Base-by-base conservation (phyloP, 1,140 invertebrate species). In the Leptinotarsa undecemlineata region DNA sequence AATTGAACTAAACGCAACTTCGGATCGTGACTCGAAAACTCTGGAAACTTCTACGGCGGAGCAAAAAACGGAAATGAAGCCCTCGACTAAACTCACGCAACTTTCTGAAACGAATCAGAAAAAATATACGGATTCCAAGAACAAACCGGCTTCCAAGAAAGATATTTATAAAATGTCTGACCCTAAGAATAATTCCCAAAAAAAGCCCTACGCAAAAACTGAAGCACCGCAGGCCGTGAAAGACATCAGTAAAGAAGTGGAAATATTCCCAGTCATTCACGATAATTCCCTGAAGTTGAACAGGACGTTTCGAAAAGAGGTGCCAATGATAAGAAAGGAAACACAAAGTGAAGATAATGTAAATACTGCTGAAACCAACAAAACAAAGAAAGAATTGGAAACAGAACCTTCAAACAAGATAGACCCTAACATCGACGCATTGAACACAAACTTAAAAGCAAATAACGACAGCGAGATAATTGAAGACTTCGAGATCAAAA, bases 1-100 rank as follows among this genome's bases (percentile, higher is more conserved):
- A 20, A 82, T 85, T 33, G 84, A 85, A 69, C 42, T 84, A 33
- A 85, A 84, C 72, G 80, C 81, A 48, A 84, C 81, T 23, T 61
- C 51, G 19, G 79, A 78, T 19, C 77, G 79, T 13, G 78, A 81
- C n/a, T 73, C 74, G 47, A 66, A 23, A 23, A 77, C 71, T 14
- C 11, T 77, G 6, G 26, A 64, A 17, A 57, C 48, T 23, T 13
- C 19, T 4, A 19, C 19, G 19, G 20, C 68, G 4, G 68, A 69
- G 64, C n/a, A 26, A 70, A 68, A 60, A 26, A 67, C 14, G 4
- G 3, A 21, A 42, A 21, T 48, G 47, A 64, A 73, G 70, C 69
- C 20, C 11, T 73, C 62, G 33, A 66, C 17, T 17, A 69, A 66
- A 72, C 42, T 72, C 57, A 17, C 8, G 26, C 76, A 60, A 68